Conservation (phyloP, 2,797 vertebrate species). For the Poeciliopsis infans region DNA sequence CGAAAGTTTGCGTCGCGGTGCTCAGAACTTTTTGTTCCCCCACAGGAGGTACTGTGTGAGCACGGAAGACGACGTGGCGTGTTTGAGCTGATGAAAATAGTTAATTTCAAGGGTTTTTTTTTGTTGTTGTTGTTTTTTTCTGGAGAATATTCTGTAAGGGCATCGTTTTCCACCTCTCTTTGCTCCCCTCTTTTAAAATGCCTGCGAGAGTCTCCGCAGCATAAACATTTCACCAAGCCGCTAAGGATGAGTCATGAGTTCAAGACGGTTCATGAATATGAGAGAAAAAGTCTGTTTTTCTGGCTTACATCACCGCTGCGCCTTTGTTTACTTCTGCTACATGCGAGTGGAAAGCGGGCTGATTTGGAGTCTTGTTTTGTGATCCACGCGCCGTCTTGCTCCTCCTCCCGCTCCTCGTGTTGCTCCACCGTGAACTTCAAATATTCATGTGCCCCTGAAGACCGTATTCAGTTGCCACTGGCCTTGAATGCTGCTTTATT, state of each 20-base stretch:
- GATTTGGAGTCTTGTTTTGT: slow-evolving; percentile 33
- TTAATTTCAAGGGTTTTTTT: neutral
- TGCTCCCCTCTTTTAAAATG: neutral
- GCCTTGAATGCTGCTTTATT: slow-evolving; percentile 45
- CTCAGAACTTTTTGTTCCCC: neutral
- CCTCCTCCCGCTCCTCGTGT: slow-evolving; percentile 38
- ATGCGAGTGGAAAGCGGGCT: slow-evolving; percentile 31
- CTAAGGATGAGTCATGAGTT: slow-evolving; percentile 9
- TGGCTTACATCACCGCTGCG: slow-evolving; percentile 9
- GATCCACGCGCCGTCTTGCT: slow-evolving; percentile 12
- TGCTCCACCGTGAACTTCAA: slow-evolving; percentile 49
- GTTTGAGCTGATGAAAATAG: neutral
- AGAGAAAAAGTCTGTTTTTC: slow-evolving; percentile 3
- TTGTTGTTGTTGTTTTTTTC: neutral
- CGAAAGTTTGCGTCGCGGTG: neutral
- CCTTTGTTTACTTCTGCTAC: slow-evolving; percentile 17
- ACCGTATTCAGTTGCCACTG: slow-evolving; percentile 42
- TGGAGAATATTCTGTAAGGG: neutral
- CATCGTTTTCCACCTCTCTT: neutral
- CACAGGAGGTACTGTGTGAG: neutral
- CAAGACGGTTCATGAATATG: neutral
- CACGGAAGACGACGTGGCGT: neutral
- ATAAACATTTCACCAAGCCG: slow-evolving; percentile 1
- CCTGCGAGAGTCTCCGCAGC: neutral
- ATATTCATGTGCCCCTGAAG: slow-evolving; percentile 64